These are phyloP conservation scores for Amyelois transitella DNA, from an alignment of 1,140 invertebrate genomes.

Conservation along the genomic window DNA sequence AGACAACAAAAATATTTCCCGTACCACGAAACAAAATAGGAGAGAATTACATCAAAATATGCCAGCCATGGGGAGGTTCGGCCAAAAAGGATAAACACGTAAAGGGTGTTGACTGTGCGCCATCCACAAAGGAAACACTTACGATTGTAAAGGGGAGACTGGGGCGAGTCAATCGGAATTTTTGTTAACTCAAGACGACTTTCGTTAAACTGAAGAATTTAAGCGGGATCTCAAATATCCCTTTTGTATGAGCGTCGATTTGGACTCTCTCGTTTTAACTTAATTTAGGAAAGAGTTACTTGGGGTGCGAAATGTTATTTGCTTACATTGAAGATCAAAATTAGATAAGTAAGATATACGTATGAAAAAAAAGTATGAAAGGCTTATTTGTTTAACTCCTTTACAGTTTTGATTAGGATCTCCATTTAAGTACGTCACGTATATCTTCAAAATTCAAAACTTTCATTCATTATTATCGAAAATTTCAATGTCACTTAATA, in stretches of 20 bases:
- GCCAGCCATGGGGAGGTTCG: conserved; percentile 41
- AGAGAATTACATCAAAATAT: conserved; percentile 16
- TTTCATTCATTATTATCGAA: too few species aligned
- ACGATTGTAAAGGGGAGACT: conserved; percentile 37
- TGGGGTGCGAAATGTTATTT: neutral
- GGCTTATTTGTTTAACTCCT: too few species aligned
- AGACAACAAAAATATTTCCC: conserved; percentile 8
- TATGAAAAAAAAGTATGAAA: too few species aligned
- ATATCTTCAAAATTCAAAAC: too few species aligned
- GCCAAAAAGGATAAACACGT: conserved; percentile 63
- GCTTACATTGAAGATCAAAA: too few species aligned
- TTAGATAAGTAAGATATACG: too few species aligned
- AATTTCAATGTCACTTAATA: too few species aligned
- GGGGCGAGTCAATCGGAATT: conserved; percentile 57
- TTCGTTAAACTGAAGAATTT: conserved; percentile 2
- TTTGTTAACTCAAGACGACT: conserved; percentile 26
- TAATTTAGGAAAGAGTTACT: neutral
- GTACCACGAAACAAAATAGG: conserved; percentile 10
- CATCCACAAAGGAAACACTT: conserved; percentile 70
- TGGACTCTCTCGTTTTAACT: neutral
- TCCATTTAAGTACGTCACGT: too few species aligned
- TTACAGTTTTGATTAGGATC: too few species aligned
- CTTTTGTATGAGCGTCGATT: neutral
- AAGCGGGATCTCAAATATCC: neutral
- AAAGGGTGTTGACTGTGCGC: conserved; percentile 53